Evolutionary conservation across 2,113 vertebrate genomes (phyloP), one percentile per base, ranked within the genome.

Genomic region (Oncorhynchus masou): DNA sequence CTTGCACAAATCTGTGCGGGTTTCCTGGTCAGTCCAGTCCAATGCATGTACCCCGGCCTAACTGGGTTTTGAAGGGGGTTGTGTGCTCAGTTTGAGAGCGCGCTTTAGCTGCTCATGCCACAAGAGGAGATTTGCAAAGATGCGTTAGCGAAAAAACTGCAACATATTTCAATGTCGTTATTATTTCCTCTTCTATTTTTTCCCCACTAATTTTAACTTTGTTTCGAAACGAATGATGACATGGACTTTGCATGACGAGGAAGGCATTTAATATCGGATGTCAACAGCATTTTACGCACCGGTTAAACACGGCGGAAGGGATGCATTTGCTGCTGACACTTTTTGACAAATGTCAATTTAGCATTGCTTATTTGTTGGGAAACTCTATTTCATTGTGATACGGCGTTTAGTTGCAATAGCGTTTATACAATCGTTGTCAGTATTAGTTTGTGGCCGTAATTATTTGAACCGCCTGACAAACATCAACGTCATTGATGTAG

Each of bases 1-100:
- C 74, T 65, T 54, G 74, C 57, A 60, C 77, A 82, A 79, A 85
- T 85, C 80, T 65, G 71, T 75, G 76, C 74, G 19, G 68, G 79
- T 79, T 66, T 70, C 77, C 64, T 76, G 77, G 59, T 60, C 71
- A 68, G 75, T 72, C 54, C 68, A 64, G 65, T 72, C 22, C 25
- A 76, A 68, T 66, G 80, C 72, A 75, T 71, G 77, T 69, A 62
- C 39, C 39, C 66, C 34, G 39, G 39, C 9, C 39, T 12, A 67
- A 70, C 74, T 62, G 51, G 9, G 70, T 66, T 15, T 34, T 15
- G 64, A 31, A 51, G 74, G 59, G 65, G 79, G 24, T 31, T 29
- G 62, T 15, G 51, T 49, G 64, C 34, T 71, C 60, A 34, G 65
- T 65, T 75, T 72, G 80, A 70, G 80, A 67, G 69, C 80, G 80